Base-by-base conservation (phyloP, 2,888 invertebrate species). In the Entomobrya proxima region DNA sequence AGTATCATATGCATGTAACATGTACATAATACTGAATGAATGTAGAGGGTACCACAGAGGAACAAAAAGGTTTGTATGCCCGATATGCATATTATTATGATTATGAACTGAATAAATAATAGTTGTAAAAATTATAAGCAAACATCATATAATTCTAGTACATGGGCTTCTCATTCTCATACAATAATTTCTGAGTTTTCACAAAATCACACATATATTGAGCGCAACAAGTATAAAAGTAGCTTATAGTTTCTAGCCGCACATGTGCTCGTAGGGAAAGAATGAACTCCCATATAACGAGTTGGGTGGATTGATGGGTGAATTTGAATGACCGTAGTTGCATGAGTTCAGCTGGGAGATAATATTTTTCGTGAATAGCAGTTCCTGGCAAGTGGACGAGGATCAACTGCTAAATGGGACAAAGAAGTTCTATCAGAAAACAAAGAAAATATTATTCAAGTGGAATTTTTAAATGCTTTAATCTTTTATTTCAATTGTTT, bases 111-210 rank as follows among this genome's bases (percentile, higher is more conserved):
- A 61, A 61, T 61, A 61, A 61, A 61, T 61, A 32, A 30, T 32
- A 61, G 61, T 61, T 61, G 61, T 61, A 37, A 21, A 37, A 67
- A 67, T 67, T 21, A 67, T 37, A 67, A 67, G 1, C 5, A 37
- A 13, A 21, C 21, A 11, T 5, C n/a, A 18, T 52, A n/a, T 6
- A 52, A 5, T 6, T 11, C 6, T 4, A 18, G 7, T 18, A n/a
- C 7, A n/a, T 11, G 40, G 9, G n/a, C 7, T 15, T 52, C 6
- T n/a, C n/a, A 52, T 11, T 5, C 18, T 5, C 52, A 52, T n/a
- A 18, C n/a, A 52, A 11, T 40, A 40, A 40, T 40, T 40, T 40
- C 6, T 30, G 30, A 11, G 21, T 61, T 9, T 15, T 11, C 32
- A 61, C 15, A 27, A n/a, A 40, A 11, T 40, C 44, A 40, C 15